These are phyloP conservation scores for Cuculus canorus DNA, from an alignment of 2,797 vertebrate genomes.

Conservation along the genomic window DNA sequence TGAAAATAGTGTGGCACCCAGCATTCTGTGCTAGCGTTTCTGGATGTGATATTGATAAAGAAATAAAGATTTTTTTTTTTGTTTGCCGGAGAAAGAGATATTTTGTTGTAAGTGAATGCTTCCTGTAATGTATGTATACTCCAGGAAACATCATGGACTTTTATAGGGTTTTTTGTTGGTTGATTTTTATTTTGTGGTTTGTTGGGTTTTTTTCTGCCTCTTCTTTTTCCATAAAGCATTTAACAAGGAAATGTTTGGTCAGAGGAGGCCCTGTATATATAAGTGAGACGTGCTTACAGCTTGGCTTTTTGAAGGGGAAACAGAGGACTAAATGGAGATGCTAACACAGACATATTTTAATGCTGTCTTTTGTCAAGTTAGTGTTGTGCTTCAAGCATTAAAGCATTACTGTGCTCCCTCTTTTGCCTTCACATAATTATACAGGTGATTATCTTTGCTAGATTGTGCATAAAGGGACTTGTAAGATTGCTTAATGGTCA, in stretches of 20 bases:
- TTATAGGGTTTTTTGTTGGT: neutral
- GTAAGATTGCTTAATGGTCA: slow-evolving; percentile 39
- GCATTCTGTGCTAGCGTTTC: neutral
- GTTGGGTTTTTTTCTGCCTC: no score
- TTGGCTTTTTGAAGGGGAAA: slow-evolving; percentile 38
- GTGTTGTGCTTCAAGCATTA: slow-evolving; percentile 35
- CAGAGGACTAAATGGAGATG: slow-evolving; percentile 35
- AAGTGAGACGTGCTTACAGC: neutral
- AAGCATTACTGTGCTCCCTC: neutral
- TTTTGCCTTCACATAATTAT: slow-evolving; percentile 37
- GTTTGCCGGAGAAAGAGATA: neutral
- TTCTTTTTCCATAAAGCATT: neutral
- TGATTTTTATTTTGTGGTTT: no score
- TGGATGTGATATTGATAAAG: neutral
- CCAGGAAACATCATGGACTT: neutral
- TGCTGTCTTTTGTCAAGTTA: slow-evolving; percentile 31
- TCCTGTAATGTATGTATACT: neutral
- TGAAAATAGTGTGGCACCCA: neutral
- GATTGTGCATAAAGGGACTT: slow-evolving; percentile 27
- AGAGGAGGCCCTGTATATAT: neutral
- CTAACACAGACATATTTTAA: slow-evolving; percentile 31
- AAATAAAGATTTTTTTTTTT: neutral
- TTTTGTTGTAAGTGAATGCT: neutral
- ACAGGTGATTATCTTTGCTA: slow-evolving; percentile 45
- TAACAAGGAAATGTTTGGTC: neutral